Evolutionary conservation across 1,140 invertebrate genomes (phyloP), one percentile per base, ranked within the genome.

Genomic region (Scaptomyza hsui): DNA sequence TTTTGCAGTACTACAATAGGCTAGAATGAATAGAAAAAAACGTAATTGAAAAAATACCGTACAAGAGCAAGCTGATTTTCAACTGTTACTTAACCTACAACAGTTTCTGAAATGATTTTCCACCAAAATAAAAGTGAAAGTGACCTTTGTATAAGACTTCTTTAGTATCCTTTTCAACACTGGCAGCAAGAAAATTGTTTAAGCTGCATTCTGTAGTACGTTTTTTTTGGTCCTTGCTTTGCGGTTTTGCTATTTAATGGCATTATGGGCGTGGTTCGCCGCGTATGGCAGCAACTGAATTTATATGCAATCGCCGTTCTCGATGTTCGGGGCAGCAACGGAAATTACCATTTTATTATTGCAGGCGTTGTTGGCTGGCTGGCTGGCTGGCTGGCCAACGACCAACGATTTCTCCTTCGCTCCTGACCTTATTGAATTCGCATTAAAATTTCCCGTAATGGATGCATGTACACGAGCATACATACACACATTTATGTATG

Each of bases 311-410:
- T 71, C 49, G 56, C 32, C 45, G 65, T 41, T 65, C 61, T 21
- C 24, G 67, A 29, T 64, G 57, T 19, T n/a, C 1, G 16, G 6
- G 52, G 29, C 63, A 63, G 29, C 63, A 63, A 76, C 79, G 80
- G 81, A 86, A 86, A 86, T 86, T 86, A 86, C 81, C 81, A 86
- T 86, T 86, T 86, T 86, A 86, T 86, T 86, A 86, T 86, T 86
- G 77, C 81, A 81, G 73, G 59, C 73, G 44, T 42, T 64, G 59
- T 41, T 61, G n/a, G n/a, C n/a, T n/a, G n/a, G n/a, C n/a, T n/a
- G n/a, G n/a, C n/a, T n/a, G n/a, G n/a, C n/a, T n/a, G n/a, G 35
- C 39, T 39, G 49, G 57, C 13, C 44, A 37, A 37, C 32, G 7
- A 35, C 32, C 32, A 12, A 12, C 32, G 12, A 37, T 37, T 37